Evolutionary conservation across 1,140 invertebrate species (phyloP), one percentile per base, ranked within the genome.

Genomic region (Parapsyche elsis): DNA sequence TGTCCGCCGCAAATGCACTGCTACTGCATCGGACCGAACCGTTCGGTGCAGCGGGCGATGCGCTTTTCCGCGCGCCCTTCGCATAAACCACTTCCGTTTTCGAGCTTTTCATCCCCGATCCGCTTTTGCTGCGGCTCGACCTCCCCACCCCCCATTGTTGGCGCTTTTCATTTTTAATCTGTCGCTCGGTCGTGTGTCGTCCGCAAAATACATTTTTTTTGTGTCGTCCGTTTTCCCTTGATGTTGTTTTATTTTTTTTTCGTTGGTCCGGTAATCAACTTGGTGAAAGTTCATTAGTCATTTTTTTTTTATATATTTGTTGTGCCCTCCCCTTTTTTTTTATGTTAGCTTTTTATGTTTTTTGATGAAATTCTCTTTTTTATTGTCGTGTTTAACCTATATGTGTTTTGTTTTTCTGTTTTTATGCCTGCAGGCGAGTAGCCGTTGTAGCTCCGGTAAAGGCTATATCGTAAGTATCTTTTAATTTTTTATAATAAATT

Each of bases 361-460:
- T 81, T 73, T 76, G 71, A 74, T 71, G 45, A 76, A 81, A 83
- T 61, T 81, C 49, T 70, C 70, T 83, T 81, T 67, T 67, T 67
- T 80, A 83, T 78, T 82, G 81, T 79, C 77, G 77, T 83, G 77
- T 81, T 83, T 83, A 83, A 83, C 82, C 78, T 83, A 83, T 83
- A 83, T 83, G 80, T 83, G 78, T 83, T 83, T 83, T 80, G 81
- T 83, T 81, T 80, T 83, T 83, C 80, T 83, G 79, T 83, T 83
- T 83, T 83, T 80, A 81, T 89, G 87, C 88, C 90, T 90, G 88
- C 91, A 94, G 93, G 93, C 93, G 88, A 94, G 94, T 92, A 94
- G 93, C 91, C 92, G 93, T 90, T 94, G 93, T 91, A 94, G 93
- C 91, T 94, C 93, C 90, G 94, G 94, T 91, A 94, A 94, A 93